Conservation (phyloP, 2,113 vertebrate genomes). For the Dipodomys ordii region DNA sequence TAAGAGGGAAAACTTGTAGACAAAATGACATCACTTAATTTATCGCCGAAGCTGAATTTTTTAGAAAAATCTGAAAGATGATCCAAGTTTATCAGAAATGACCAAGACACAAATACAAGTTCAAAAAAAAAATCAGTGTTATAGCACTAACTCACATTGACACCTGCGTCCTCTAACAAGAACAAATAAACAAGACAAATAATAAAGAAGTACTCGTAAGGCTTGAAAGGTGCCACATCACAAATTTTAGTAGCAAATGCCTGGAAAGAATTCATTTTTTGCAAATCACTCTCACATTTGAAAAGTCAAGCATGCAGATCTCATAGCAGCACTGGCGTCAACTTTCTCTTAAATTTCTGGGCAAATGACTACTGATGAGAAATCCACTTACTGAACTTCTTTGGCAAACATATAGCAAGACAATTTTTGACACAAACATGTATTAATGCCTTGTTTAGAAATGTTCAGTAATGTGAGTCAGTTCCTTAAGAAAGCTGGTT, state of each 20-base stretch:
- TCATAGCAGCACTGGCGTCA: slow-evolving; percentile 79
- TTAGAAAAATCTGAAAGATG: slow-evolving; percentile 65
- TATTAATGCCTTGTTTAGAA: slow-evolving; percentile 82
- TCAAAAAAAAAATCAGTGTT: slow-evolving; percentile 58
- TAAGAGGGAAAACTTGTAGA: slow-evolving; percentile 73
- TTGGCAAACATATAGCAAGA: slow-evolving; percentile 89
- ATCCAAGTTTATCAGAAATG: slow-evolving; percentile 78
- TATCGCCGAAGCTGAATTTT: slow-evolving; percentile 63
- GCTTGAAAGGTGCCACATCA: slow-evolving; percentile 88
- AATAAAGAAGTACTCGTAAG: slow-evolving; percentile 90
- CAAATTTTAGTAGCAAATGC: slow-evolving; percentile 88
- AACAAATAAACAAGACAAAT: slow-evolving; percentile 71
- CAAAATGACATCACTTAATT: slow-evolving; percentile 65
- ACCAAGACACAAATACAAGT: slow-evolving; percentile 70
- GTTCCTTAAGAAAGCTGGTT: slow-evolving; percentile 80
- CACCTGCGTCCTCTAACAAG: slow-evolving; percentile 60
- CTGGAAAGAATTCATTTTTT: slow-evolving; percentile 84
- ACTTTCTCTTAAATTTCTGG: slow-evolving; percentile 75
- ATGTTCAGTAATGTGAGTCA: slow-evolving; percentile 78
- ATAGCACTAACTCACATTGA: slow-evolving; percentile 68
- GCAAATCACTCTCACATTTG: slow-evolving; percentile 83
- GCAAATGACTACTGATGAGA: slow-evolving; percentile 81
- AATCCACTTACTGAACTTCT: slow-evolving; percentile 86
- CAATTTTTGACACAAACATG: slow-evolving; percentile 85
- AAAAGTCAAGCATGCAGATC: slow-evolving; percentile 86